Evolutionary conservation across 1,140 invertebrate genomes (phyloP).

Genomic region (Drosophila melanica): DNA sequence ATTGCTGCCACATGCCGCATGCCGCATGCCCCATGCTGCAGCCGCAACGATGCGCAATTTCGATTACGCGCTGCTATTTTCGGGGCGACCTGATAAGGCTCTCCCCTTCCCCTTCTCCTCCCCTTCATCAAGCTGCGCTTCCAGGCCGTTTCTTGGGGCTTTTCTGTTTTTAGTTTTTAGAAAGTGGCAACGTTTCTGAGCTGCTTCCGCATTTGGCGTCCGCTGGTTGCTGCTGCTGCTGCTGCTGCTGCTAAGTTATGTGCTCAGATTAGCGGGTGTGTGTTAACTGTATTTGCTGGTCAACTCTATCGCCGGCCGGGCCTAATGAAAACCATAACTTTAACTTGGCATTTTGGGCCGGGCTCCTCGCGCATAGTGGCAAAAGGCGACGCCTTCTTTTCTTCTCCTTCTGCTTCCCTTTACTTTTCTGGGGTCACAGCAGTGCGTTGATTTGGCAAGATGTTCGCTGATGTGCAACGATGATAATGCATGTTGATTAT

Average conservation of each 20-base stretch:
- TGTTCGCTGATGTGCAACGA: neutral
- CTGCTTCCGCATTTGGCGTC: constrained; percentile 69
- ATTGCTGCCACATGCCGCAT: constrained; percentile 40
- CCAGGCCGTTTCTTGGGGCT: neutral
- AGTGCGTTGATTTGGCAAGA: neutral
- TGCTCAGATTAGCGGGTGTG: constrained; percentile 78
- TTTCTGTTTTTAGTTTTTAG: constrained; percentile 47
- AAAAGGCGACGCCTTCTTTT: constrained; percentile 46
- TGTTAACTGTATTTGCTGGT: constrained; percentile 63
- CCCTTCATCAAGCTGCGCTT: neutral
- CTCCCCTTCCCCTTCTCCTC: too few relatives aligned
- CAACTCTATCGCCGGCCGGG: constrained; percentile 52
- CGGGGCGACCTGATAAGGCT: constrained; percentile 55
- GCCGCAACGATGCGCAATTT: constrained; percentile 77
- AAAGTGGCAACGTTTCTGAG: constrained; percentile 62
- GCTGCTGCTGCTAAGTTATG: constrained; percentile 62
- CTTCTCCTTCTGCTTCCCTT: neutral
- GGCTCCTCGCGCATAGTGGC: constrained; percentile 1
- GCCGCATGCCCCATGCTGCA: constrained; percentile 25
- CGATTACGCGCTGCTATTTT: constrained; percentile 71
- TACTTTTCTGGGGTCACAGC: neutral
- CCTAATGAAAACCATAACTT: constrained; percentile 80
- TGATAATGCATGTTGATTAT: constrained; percentile 1
- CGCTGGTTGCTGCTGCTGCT: constrained; percentile 4
- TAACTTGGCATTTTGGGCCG: constrained; percentile 60